Evolutionary conservation across 2,888 invertebrate species (phyloP), one percentile per base, ranked within the genome.

Genomic region (Eretmocerus hayati): DNA sequence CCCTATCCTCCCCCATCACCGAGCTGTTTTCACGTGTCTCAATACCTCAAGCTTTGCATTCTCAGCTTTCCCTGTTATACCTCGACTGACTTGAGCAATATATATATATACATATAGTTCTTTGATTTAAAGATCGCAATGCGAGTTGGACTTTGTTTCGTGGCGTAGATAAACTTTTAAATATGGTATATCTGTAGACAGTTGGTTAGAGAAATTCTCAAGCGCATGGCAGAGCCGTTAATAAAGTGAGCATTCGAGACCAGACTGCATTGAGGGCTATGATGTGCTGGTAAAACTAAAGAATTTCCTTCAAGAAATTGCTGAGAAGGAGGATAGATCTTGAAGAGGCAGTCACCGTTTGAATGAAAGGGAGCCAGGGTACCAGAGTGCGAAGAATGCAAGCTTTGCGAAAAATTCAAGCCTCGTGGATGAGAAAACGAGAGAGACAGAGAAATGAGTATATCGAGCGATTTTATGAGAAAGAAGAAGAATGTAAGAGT

Each of bases 101-200:
- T n/a, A n/a, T n/a, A n/a, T n/a, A n/a, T n/a, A n/a, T n/a, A n/a
- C n/a, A n/a, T n/a, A n/a, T 13, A 30, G 22, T 21, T 30, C 18
- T 16, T 8, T 15, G 33, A 42, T 45, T 50, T 46, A 42, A 50
- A 46, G 46, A 26, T 33, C 37, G 38, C 42, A 46, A 50, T 50
- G 32, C 32, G 46, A 45, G 23, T 42, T 39, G 11, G 23, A 16
- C 22, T 39, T 46, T 36, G 48, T 48, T 43, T 33, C 26, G 8
- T 6, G 11, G 26, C 26, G 26, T n/a, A n/a, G n/a, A n/a, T n/a
- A n/a, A n/a, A n/a, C n/a, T n/a, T n/a, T n/a, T n/a, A n/a, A n/a
- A n/a, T n/a, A n/a, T n/a, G n/a, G n/a, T n/a, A n/a, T n/a, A n/a
- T n/a, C n/a, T n/a, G n/a, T n/a, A n/a, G n/a, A n/a, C n/a, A n/a